Percentiles rank a stretch among this genome's conserved stretches.
Conservation (phyloP, 2,797 vertebrate genomes). For the Acridotheres tristis region DNA sequence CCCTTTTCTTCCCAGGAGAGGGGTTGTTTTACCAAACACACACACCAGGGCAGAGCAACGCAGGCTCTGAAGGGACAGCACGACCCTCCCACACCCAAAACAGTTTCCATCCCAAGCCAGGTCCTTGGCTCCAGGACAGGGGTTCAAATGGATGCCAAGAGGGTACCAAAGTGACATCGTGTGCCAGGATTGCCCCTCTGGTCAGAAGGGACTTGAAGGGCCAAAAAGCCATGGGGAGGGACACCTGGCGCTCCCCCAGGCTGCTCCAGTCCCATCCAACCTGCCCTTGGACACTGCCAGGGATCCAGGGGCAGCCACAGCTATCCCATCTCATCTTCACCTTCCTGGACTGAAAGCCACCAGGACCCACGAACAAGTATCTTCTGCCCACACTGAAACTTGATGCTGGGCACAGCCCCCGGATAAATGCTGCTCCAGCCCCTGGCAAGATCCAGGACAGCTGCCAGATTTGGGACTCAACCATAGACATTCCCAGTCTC, state of each 20-base stretch:
- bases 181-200: no score
- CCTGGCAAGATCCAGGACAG: not conserved
- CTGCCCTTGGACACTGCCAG: not conserved
- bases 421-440: fast-evolving
- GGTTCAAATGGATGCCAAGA: fast-evolving
- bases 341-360: fast-evolving
- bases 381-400: fast-evolving
- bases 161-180: fast-evolving
- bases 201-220: not conserved
- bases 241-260: not conserved
- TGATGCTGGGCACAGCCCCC: fast-evolving
- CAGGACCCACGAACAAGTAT: fast-evolving
- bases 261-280: not conserved
- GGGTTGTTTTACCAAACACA: not conserved
- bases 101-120: not conserved
- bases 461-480: not conserved
- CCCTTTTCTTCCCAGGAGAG: not conserved
- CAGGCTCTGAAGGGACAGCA: not conserved
- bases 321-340: not conserved
- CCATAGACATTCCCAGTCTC: not conserved
- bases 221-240: not conserved
- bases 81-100: not conserved
- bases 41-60: not conserved
- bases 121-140: fast-evolving
- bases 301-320: not conserved